Evolutionary conservation across 2,888 invertebrate species (phyloP).

Genomic region (Eucriotettix oculatus): DNA sequence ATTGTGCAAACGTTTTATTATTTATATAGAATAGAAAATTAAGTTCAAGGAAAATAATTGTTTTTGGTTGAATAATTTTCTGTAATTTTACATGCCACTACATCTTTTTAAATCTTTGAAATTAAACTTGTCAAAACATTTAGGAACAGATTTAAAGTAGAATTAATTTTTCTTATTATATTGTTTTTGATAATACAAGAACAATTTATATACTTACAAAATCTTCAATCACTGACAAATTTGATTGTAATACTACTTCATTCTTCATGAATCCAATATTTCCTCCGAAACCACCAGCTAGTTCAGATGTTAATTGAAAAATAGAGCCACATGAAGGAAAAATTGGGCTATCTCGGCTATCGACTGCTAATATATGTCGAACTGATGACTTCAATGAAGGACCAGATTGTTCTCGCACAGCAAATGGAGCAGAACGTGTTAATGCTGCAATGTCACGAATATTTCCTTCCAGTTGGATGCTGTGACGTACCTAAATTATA

Average conservation of each 20-base stretch:
- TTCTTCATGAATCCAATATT: constrained; percentile 80
- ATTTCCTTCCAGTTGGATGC: constrained; percentile 72
- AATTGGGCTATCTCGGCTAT: constrained; percentile 61
- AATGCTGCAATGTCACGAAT: constrained; percentile 64
- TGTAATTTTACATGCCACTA: no score
- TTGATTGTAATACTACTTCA: constrained; percentile 55
- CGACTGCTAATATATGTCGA: constrained; percentile 61
- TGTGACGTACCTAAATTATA: constrained; percentile 49
- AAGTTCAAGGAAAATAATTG: no score
- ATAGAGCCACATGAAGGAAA: constrained; percentile 62
- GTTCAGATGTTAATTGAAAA: constrained; percentile 60
- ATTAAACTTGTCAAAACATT: no score
- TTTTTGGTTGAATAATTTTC: no score
- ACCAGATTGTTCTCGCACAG: constrained; percentile 76
- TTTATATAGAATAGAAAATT: no score
- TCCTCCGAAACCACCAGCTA: constrained; percentile 71
- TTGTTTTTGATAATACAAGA: neutral
- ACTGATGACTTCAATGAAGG: constrained; percentile 78
- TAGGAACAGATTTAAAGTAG: no score
- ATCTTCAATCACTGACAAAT: constrained; percentile 43
- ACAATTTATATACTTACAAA: constrained; percentile 28
- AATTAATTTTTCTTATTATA: no score
- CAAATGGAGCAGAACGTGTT: constrained; percentile 59
- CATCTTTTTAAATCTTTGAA: no score
- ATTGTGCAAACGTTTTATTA: no score